Conservation (phyloP, 2,797 vertebrate genomes). For the Rhynchonycteris naso region DNA sequence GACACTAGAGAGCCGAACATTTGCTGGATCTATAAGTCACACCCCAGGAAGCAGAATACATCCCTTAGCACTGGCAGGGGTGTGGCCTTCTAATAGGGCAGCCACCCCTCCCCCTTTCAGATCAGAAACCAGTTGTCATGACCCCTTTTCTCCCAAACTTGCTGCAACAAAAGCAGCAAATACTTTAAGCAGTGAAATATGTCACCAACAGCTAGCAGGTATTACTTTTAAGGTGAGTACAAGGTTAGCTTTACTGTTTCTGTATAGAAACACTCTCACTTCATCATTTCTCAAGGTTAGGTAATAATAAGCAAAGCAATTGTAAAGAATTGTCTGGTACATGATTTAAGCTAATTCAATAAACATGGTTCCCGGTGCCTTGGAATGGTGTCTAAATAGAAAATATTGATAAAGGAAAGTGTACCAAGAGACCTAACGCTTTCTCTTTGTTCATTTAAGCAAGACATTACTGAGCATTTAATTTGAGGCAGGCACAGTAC, state of each 20-base stretch:
- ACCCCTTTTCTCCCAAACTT: not conserved
- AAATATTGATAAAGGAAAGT: conserved; percentile 60
- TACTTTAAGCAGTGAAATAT: not conserved
- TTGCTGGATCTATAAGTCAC: not conserved
- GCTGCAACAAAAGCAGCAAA: not conserved
- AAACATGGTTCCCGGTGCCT: conserved; percentile 33
- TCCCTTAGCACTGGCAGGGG: not conserved
- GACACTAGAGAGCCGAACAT: not conserved
- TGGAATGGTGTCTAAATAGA: conserved; percentile 57
- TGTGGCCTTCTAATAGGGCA: not conserved
- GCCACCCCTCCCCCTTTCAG: rapidly evolving
- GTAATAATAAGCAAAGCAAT: not conserved
- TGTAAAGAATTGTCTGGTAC: conserved; percentile 12
- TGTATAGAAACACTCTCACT: not conserved
- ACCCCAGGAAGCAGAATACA: not conserved
- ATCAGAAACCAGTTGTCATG: not conserved
- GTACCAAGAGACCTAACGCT: not conserved
- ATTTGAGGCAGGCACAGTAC: conserved; percentile 59
- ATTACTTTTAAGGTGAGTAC: not conserved
- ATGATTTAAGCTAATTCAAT: conserved; percentile 59
- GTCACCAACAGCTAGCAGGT: not conserved
- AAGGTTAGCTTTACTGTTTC: not conserved
- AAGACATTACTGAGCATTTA: conserved; percentile 52
- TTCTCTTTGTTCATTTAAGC: conserved; percentile 54
- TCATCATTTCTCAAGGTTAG: not conserved